Evolutionary conservation across 1,140 invertebrate species (phyloP).

Genomic region (Rhagoletis pomonella): DNA sequence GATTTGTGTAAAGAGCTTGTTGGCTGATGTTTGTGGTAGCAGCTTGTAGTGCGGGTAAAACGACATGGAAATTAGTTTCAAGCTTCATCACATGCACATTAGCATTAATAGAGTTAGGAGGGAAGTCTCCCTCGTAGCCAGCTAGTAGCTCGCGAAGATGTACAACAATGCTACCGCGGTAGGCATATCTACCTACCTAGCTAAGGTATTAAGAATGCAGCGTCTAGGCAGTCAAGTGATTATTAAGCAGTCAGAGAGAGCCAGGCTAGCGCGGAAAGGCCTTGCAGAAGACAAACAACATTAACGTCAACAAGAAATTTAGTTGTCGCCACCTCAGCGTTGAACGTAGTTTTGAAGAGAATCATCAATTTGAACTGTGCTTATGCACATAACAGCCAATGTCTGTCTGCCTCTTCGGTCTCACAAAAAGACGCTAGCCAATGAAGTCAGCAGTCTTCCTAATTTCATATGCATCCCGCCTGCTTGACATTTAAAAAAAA

Average conservation of each 20-base stretch:
- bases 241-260: conserved; percentile 20
- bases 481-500: background rate
- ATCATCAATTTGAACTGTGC: background rate
- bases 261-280: background rate
- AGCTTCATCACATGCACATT: conserved; percentile 41
- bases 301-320: conserved; percentile 39
- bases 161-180: background rate
- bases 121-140: background rate
- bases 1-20: conserved; percentile 38
- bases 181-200: background rate
- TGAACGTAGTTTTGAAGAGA: too few relatives aligned
- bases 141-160: background rate
- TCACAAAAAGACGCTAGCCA: background rate
- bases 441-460: background rate
- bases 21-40: background rate
- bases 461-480: background rate
- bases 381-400: background rate
- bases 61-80: conserved; percentile 33
- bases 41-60: background rate
- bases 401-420: background rate
- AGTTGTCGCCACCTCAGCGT: conserved; percentile 10
- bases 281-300: background rate
- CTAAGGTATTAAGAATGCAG: background rate
- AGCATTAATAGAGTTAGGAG: conserved; percentile 21
- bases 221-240: background rate